Percentiles rank a stretch among this genome's conserved stretches.
These are phyloP conservation scores for Gnathonemus echidnorhynchus DNA, from an alignment of 2,113 vertebrate genomes.

Conservation along the genomic window DNA sequence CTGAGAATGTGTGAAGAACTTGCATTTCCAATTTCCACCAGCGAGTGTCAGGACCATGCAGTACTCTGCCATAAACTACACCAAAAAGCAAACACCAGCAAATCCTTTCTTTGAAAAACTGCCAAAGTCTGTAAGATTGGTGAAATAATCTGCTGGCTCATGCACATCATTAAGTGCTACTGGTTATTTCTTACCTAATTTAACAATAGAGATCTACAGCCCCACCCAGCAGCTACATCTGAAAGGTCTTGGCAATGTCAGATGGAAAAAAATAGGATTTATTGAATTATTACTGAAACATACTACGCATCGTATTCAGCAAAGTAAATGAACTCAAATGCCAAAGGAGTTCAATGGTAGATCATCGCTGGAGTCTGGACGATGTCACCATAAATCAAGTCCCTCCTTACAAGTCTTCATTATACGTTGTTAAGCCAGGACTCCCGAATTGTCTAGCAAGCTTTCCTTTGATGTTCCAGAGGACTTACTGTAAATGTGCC, in stretches of 20 bases:
- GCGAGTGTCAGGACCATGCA: slow-evolving; percentile 14
- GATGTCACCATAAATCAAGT: not conserved
- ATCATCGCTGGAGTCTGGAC: not conserved
- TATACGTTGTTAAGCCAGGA: not conserved
- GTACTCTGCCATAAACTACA: not conserved
- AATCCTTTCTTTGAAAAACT: slow-evolving; percentile 8
- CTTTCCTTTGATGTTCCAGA: not conserved
- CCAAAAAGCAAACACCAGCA: not conserved
- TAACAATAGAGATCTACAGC: not conserved
- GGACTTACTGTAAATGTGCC: not conserved
- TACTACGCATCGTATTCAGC: not conserved
- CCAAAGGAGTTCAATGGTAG: not conserved
- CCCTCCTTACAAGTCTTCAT: not conserved
- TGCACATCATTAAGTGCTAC: not conserved
- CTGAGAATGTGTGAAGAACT: not conserved
- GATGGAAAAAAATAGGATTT: not conserved
- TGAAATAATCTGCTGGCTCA: not conserved
- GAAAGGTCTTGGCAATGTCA: not conserved
- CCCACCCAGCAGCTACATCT: not conserved
- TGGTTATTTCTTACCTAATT: not conserved
- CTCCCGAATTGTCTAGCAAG: not conserved
- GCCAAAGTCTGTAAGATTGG: not conserved
- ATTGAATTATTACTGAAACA: not conserved
- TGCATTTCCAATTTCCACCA: slow-evolving; percentile 6
- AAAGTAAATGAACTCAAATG: not conserved